These are phyloP conservation scores for Formica aserva DNA, from an alignment of 2,888 invertebrate genomes.

Conservation along the genomic window DNA sequence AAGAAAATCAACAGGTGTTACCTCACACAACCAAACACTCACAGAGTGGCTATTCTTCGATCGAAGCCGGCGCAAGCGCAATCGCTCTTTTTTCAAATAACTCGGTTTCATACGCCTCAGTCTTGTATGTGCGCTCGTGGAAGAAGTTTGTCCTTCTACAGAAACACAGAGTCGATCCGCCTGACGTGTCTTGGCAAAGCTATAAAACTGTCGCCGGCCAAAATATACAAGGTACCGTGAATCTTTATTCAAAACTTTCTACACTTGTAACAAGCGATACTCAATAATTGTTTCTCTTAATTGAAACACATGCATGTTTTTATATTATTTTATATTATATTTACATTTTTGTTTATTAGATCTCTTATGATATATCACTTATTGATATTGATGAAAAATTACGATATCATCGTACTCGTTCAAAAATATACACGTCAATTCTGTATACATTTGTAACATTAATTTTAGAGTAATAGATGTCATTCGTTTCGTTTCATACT, in stretches of 20 bases:
- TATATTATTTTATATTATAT: no score
- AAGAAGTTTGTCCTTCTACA: background rate
- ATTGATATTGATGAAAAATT: no score
- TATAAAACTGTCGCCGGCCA: background rate
- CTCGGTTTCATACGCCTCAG: background rate
- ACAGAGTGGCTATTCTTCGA: background rate
- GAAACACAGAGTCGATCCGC: background rate
- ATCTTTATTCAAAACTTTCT: no score
- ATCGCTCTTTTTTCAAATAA: background rate
- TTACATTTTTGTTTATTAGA: no score
- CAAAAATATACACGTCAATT: no score
- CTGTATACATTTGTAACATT: background rate
- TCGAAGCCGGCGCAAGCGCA: conserved; percentile 5
- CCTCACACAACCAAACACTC: background rate
- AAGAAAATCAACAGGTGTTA: conserved; percentile 3
- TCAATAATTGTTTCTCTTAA: no score
- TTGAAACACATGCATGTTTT: no score
- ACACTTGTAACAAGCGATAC: no score
- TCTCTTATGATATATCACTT: no score
- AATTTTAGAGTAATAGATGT: background rate
- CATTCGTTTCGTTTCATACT: background rate
- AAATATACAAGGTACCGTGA: no score
- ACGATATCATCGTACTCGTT: no score
- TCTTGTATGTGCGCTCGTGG: background rate
- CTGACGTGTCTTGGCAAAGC: background rate